Percentiles rank a stretch among this genome's conserved stretches.
Evolutionary conservation across 2,888 invertebrate genomes (phyloP).

Genomic region (Hypomecis atomaria): DNA sequence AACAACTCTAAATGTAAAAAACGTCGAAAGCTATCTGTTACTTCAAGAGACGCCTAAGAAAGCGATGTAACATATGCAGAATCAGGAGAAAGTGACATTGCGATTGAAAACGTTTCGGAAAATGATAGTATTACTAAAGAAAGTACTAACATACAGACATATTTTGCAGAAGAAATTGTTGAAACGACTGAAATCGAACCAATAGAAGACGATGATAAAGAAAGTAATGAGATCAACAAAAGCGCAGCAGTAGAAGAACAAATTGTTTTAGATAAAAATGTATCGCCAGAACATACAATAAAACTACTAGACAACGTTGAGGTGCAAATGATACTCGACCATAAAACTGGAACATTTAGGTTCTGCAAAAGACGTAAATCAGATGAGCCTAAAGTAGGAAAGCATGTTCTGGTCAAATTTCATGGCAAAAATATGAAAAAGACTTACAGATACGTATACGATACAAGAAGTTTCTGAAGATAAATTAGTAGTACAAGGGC

Average conservation of each 20-base stretch:
- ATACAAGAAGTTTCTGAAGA: slow-evolving; percentile 14
- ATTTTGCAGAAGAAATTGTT: slow-evolving; percentile 11
- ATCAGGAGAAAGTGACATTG: background rate
- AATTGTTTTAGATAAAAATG: slow-evolving; percentile 11
- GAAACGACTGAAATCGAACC: slow-evolving; percentile 9
- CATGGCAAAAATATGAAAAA: slow-evolving; percentile 14
- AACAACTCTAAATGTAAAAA: slow-evolving; percentile 5
- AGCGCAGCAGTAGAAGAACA: slow-evolving; percentile 9
- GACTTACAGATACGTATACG: slow-evolving; percentile 15
- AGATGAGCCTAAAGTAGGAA: slow-evolving; percentile 8
- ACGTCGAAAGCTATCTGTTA: slow-evolving; percentile 1
- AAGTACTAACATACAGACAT: slow-evolving; percentile 11
- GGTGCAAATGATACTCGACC: slow-evolving; percentile 18
- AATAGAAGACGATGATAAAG: slow-evolving; percentile 8
- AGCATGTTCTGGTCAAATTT: slow-evolving; percentile 13
- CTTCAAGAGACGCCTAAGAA: background rate
- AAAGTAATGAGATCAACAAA: slow-evolving; percentile 8
- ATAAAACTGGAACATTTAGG: slow-evolving; percentile 20
- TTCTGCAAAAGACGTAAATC: slow-evolving; percentile 8
- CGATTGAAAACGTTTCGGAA: too few relatives aligned
- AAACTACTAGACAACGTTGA: slow-evolving; percentile 2
- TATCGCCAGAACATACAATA: slow-evolving; percentile 18
- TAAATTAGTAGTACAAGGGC: slow-evolving; percentile 10
- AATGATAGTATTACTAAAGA: slow-evolving; percentile 11
- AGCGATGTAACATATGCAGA: background rate